Evolutionary conservation across 2,113 vertebrate genomes (phyloP).

Genomic region (Scomber japonicus): DNA sequence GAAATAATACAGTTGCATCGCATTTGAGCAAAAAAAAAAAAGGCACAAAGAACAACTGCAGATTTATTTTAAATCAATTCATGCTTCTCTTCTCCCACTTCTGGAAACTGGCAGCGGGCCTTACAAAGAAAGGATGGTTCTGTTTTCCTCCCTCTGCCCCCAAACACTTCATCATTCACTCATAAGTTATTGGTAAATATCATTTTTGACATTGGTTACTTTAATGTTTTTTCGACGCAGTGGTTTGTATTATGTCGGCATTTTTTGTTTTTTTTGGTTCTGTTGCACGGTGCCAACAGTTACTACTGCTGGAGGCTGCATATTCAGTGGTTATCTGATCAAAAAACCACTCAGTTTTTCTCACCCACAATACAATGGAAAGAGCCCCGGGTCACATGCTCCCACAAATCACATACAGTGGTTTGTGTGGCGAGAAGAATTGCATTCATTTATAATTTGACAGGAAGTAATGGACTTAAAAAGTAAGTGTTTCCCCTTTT

Average conservation of each 20-base stretch:
- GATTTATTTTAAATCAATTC: too few species aligned
- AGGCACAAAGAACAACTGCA: too few species aligned
- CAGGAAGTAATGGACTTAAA: neutral
- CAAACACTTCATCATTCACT: constrained; percentile 15
- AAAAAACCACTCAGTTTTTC: constrained; percentile 7
- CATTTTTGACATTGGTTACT: constrained; percentile 4
- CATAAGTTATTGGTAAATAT: neutral
- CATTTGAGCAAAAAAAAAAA: too few species aligned
- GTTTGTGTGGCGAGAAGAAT: constrained; percentile 17
- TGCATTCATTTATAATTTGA: constrained; percentile 4
- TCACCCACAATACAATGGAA: constrained; percentile 20
- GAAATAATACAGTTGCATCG: too few species aligned
- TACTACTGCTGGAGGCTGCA: neutral
- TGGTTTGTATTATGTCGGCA: constrained; percentile 1
- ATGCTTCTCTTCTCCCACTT: neutral
- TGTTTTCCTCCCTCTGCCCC: neutral
- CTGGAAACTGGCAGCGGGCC: neutral
- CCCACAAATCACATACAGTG: constrained; percentile 5
- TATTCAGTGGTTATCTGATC: constrained; percentile 31
- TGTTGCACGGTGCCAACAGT: neutral
- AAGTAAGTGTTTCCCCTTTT: neutral
- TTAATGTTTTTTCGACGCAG: neutral
- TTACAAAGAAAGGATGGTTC: neutral
- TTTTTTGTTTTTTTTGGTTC: constrained; percentile 6
- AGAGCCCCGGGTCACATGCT: neutral